Evolutionary conservation across 1,140 invertebrate species (phyloP).

Genomic region (Polypedilum pembai): DNA sequence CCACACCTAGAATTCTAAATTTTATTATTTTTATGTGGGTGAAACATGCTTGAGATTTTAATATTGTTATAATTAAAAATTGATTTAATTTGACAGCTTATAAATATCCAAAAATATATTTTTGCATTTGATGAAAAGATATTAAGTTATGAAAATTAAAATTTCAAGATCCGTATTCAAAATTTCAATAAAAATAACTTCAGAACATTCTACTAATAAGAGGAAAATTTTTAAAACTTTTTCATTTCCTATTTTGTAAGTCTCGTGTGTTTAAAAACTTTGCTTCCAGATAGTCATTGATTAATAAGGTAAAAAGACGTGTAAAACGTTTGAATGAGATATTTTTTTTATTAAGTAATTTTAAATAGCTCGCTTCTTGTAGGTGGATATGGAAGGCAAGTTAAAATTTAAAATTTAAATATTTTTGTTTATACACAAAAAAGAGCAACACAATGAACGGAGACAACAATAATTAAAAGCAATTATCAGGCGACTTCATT

Average conservation of each 20-base stretch:
- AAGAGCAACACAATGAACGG: neutral
- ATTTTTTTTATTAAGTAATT: conserved; percentile 19
- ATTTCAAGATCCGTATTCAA: too few species aligned
- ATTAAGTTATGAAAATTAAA: too few species aligned
- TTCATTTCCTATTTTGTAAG: neutral
- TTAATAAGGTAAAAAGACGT: conserved; percentile 11
- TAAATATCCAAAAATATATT: too few species aligned
- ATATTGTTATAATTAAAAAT: too few species aligned
- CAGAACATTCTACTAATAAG: too few species aligned
- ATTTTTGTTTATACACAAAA: neutral
- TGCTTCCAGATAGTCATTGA: conserved; percentile 4
- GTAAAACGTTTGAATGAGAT: neutral
- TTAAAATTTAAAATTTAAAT: conserved; percentile 15
- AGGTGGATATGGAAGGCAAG: neutral
- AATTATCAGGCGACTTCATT: neutral
- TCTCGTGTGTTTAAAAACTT: neutral
- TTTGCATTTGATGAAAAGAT: too few species aligned
- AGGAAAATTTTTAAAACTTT: too few species aligned
- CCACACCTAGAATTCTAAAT: neutral
- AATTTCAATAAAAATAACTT: too few species aligned
- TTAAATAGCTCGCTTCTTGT: neutral
- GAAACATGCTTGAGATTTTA: too few species aligned
- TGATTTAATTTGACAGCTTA: too few species aligned
- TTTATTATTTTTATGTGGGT: too few species aligned
- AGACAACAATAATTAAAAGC: neutral